A percentile compares a stretch with the other conserved stretches of the same genome.
Conservation (phyloP, 1,140 invertebrate genomes). For the Drosophila virilis region DNA sequence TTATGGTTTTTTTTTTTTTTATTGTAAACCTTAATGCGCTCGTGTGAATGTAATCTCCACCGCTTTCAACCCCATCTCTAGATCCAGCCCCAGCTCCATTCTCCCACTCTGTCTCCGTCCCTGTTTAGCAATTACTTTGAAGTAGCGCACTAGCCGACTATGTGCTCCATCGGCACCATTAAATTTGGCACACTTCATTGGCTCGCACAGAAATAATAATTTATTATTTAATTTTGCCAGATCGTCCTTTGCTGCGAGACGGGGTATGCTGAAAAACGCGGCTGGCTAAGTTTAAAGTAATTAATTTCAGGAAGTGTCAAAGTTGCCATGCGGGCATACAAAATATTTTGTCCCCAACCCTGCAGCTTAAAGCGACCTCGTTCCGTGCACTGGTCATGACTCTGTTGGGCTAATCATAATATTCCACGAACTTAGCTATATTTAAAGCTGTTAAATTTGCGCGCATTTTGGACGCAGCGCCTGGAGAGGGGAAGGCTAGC, state of each 20-base stretch:
- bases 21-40: constrained; percentile 46
- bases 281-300: constrained; percentile 71
- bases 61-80: neutral
- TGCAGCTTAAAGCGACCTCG: constrained; percentile 34
- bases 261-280: constrained; percentile 27
- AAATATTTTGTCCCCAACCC: constrained; percentile 46
- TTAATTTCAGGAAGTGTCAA: constrained; percentile 80
- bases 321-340: constrained; percentile 64
- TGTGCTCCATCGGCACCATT: constrained; percentile 69
- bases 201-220: constrained; percentile 76
- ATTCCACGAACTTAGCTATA: neutral
- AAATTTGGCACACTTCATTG: constrained; percentile 81
- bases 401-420: constrained; percentile 5
- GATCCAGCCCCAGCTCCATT: neutral
- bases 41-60: constrained; percentile 41
- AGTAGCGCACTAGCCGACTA: constrained; percentile 72
- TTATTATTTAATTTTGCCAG: constrained; percentile 75
- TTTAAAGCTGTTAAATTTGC: neutral
- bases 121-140: constrained; percentile 75
- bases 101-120: neutral
- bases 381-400: constrained; percentile 15
- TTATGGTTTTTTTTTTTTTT: constrained; percentile 51
- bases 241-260: constrained; percentile 4
- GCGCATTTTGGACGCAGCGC: too few species aligned
- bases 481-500: neutral